Evolutionary conservation across 2,888 invertebrate genomes (phyloP), one percentile per base, ranked within the genome.

Genomic region (Colostygia pectinataria): DNA sequence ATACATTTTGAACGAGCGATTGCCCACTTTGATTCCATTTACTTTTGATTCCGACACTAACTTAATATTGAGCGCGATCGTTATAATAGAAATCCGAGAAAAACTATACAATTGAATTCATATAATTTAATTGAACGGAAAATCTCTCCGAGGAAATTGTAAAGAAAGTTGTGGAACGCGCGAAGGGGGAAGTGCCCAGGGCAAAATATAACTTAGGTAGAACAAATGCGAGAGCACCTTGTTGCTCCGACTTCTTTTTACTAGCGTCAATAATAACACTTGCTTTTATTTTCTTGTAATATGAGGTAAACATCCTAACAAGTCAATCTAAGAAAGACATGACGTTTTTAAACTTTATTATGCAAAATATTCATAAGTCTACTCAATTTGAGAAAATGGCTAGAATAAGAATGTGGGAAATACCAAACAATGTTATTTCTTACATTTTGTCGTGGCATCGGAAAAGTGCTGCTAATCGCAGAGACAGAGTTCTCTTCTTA

Each of bases 1-100:
- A 88, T 87, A 87, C 85, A 87, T 88, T 87, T 83, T 80, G 74
- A 78, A 83, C 87, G 80, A 71, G 75, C 81, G 72, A 86, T 88
- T 85, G 85, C 70, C 77, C 85, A 85, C 74, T 83, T 85, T 86
- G 80, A 77, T 81, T 77, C 59, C 70, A 74, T 80, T 80, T 78
- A 76, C 79, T 78, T 82, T 79, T 73, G 68, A 74, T 77, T 69
- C 66, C 70, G 72, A 79, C 77, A 74, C 77, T 78, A 80, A 86
- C 76, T 77, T 74, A 76, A 82, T 81, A 79, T 76, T 75, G 73
- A 64, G 66, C 69, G 63, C 66, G 68, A 60, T 60, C 66, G 65
- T 68, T 65, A 66, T 69, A 74, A 73, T 71, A 74, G 76, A 65
- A 65, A 68, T 70, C 67, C 57, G 63, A 65, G 66, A 67, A 70